phyloP scores from a whole-genome alignment of 2,888 invertebrate genomes.

The Alsophila aescularia region DNA sequence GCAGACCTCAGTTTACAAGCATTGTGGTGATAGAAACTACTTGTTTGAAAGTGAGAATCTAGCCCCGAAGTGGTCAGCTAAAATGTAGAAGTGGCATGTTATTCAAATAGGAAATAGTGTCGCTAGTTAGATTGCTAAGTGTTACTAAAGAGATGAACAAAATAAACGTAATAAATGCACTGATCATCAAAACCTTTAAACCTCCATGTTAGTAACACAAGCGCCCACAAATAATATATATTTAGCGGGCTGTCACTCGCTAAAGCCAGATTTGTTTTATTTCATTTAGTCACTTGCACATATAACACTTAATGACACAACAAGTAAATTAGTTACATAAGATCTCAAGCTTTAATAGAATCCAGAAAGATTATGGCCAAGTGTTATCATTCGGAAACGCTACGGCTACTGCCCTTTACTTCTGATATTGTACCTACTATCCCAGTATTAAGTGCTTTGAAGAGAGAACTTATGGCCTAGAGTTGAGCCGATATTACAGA shows the following conservation, averaged over 20 bases:
- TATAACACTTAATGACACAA: too few relatives aligned
- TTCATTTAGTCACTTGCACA: too few relatives aligned
- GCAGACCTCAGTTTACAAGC: background rate
- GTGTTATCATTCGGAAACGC: too few relatives aligned
- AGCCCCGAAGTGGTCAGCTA: background rate
- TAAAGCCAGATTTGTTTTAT: background rate
- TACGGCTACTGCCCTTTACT: too few relatives aligned
- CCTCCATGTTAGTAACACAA: slow-evolving; percentile 9
- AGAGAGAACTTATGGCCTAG: too few relatives aligned
- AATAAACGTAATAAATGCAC: background rate
- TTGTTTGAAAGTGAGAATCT: background rate
- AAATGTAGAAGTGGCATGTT: background rate
- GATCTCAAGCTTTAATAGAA: too few relatives aligned
- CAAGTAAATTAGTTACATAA: too few relatives aligned
- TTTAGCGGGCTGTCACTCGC: background rate
- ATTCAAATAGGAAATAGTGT: background rate
- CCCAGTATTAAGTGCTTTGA: too few relatives aligned
- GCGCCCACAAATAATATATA: background rate
- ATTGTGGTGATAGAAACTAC: too few relatives aligned
- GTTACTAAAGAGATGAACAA: background rate
- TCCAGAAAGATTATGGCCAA: too few relatives aligned
- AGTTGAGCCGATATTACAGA: too few relatives aligned
- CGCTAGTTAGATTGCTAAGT: background rate
- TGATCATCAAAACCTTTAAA: background rate
- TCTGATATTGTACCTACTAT: too few relatives aligned